Base-by-base conservation (phyloP, 2,113 vertebrate genomes). In the Electrona antarctica region DNA sequence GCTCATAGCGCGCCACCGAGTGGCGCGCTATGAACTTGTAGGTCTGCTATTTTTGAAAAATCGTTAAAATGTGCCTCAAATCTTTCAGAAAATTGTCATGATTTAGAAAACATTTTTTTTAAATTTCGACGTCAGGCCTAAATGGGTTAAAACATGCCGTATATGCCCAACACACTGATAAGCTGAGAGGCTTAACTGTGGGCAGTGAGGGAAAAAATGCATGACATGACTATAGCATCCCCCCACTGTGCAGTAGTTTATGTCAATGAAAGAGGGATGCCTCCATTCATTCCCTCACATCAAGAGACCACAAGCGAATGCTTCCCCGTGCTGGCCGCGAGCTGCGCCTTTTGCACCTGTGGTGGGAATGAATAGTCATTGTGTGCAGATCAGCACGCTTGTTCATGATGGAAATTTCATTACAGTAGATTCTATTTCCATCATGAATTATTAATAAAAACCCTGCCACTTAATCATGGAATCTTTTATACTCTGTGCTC, bases 391-490 rank as follows among this genome's bases (percentile, higher is more conserved):
- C 77, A 90, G 91, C 92, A 94, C 86, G 88, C 89, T 90, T 90
- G 95, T 94, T 95, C 93, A 93, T 90, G 85, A 93, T 95, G 94
- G 94, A 97, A 95, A 97, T 95, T 95, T 96, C 95, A 95, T 96
- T 96, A 88, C 80, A 78, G 73, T 54, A 93, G 92, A 92, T 90
- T 93, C 83, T 90, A 94, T 95, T 98, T 97, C 95, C 94, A 94
- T 82, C 91, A 96, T 96, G 71, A 96, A 96, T 97, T 95, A 96
- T 98, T 97, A 93, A 97, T 41, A 41, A 41, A 21, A 91, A 93
- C 89, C 90, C 76, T 70, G 62, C 66, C 69, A 71, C 67, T 85
- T 91, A 90, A 88, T 89, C 73, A 86, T 85, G 73, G 47, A 63
- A 80, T 78, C 70, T 64, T 74, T 62, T 62, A 45, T 69, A 76